Evolutionary conservation across 2,113 vertebrate genomes (phyloP).

Genomic region (Dicaeum eximium): DNA sequence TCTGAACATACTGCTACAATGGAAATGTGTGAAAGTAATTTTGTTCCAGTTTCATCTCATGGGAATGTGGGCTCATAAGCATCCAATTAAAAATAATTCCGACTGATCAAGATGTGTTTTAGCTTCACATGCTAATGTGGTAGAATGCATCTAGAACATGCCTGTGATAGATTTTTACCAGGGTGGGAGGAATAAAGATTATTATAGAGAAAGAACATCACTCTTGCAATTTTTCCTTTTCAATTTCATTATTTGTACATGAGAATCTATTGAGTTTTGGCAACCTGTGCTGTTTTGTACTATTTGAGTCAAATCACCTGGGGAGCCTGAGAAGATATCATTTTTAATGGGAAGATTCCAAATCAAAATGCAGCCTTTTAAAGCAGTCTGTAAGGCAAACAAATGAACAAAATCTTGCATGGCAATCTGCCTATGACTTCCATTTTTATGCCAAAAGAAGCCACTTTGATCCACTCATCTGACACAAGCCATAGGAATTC

Average conservation of each 20-base stretch:
- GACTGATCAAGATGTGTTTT: background rate
- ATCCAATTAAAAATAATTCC: constrained; percentile 19
- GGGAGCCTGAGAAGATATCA: background rate
- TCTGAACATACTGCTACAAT: background rate
- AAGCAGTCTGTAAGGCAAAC: background rate
- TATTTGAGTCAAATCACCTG: background rate
- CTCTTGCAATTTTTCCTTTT: background rate
- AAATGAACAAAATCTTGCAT: background rate
- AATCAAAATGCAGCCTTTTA: background rate
- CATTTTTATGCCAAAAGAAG: background rate
- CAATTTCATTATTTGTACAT: background rate
- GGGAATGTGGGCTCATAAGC: constrained; percentile 31
- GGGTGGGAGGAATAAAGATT: background rate
- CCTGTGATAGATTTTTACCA: background rate
- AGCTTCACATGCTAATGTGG: background rate
- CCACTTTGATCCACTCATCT: background rate
- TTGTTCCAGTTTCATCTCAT: constrained; percentile 27
- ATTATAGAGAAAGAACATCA: background rate
- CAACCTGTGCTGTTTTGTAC: background rate
- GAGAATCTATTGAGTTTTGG: background rate
- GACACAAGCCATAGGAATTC: constrained; percentile 25
- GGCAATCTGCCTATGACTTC: background rate
- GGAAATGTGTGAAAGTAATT: constrained; percentile 48
- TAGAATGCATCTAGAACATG: background rate
- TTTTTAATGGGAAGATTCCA: background rate